Evolutionary conservation across 2,888 invertebrate genomes (phyloP).

Genomic region (Eumerus sabulonum): DNA sequence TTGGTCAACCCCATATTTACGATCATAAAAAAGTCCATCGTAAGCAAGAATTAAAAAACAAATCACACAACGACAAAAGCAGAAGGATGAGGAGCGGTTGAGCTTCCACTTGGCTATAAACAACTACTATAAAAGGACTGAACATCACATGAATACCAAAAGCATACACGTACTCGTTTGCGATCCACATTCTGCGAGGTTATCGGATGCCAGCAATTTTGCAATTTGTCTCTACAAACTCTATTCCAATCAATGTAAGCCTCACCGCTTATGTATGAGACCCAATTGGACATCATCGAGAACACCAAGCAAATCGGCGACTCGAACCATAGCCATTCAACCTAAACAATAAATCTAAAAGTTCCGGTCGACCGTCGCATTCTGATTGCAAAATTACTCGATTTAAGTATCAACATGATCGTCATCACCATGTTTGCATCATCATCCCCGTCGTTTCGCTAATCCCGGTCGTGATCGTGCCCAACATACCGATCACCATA

Average conservation of each 20-base stretch:
- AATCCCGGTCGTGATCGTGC: slow-evolving; percentile 32
- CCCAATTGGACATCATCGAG: background rate
- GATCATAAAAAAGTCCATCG: too few relatives aligned
- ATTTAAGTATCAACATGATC: slow-evolving; percentile 42
- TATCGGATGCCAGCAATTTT: slow-evolving; percentile 30
- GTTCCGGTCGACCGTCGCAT: slow-evolving; percentile 57
- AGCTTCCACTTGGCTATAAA: too few relatives aligned
- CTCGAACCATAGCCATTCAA: slow-evolving; percentile 28
- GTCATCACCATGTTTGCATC: too few relatives aligned
- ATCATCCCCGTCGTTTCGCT: slow-evolving; percentile 13
- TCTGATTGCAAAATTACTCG: slow-evolving; percentile 59
- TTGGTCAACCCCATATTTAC: too few relatives aligned
- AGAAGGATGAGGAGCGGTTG: too few relatives aligned
- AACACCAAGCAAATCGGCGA: background rate
- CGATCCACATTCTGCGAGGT: background rate
- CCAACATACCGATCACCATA: slow-evolving; percentile 34
- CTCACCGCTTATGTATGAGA: slow-evolving; percentile 26
- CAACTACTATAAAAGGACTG: too few relatives aligned
- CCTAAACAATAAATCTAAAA: slow-evolving; percentile 51
- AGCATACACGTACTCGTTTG: background rate
- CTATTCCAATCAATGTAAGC: slow-evolving; percentile 7
- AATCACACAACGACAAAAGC: too few relatives aligned
- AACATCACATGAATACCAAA: too few relatives aligned
- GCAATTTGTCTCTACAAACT: slow-evolving; percentile 2
- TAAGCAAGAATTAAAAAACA: too few relatives aligned